Conservation (phyloP, 2,888 invertebrate species). For the Diarsia dahlii region DNA sequence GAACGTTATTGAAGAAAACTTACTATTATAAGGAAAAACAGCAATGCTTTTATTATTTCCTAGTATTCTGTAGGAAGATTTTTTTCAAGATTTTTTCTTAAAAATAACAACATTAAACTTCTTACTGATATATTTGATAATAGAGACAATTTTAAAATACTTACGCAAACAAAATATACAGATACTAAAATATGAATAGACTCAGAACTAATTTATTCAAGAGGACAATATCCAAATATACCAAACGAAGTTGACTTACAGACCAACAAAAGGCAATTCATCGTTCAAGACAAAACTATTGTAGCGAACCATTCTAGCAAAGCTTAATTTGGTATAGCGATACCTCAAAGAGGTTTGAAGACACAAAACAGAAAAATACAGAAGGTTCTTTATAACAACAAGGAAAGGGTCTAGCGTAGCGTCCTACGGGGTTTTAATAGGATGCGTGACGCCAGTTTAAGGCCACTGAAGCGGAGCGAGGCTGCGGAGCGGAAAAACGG, state of each 20-base stretch:
- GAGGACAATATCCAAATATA: conserved; percentile 30
- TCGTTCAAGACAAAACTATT: conserved; percentile 69
- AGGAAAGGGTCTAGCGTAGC: too few species aligned
- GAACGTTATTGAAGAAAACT: background rate
- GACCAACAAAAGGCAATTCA: conserved; percentile 62
- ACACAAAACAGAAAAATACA: background rate
- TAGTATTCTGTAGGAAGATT: background rate
- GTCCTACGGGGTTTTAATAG: too few species aligned
- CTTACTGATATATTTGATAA: background rate
- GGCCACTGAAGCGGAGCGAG: too few species aligned
- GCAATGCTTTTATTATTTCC: background rate
- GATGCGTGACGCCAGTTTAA: too few species aligned
- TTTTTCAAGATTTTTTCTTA: too few species aligned
- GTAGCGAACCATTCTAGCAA: conserved; percentile 66
- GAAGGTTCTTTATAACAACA: conserved; percentile 6
- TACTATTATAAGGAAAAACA: background rate
- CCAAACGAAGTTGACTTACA: conserved; percentile 43
- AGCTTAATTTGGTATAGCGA: conserved; percentile 68
- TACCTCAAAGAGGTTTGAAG: conserved; percentile 62
- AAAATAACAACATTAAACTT: background rate
- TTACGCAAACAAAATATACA: background rate
- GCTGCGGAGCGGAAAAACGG: too few species aligned
- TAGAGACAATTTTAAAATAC: background rate
- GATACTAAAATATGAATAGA: conserved; percentile 7
- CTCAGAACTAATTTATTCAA: background rate